Evolutionary conservation across 35 echinoderm and acorn worm genomes (phyloP).

Genomic region (Ophiothrix spiculata): DNA sequence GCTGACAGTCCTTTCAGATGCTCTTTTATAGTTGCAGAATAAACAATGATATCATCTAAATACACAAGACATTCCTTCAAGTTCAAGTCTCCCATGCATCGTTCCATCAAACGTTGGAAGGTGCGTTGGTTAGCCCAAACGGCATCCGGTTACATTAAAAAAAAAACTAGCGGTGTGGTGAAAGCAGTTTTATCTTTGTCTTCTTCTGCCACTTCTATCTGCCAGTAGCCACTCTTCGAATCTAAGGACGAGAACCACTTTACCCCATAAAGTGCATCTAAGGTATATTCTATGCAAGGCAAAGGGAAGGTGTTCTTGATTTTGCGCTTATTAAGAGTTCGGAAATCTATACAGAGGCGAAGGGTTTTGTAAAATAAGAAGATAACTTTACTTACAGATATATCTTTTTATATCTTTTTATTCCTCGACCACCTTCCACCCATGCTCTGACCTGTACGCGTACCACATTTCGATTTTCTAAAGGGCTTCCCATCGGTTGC

Average conservation of each 20-base stretch:
- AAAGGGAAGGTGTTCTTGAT: constrained; percentile 31
- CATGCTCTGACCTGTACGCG: too few relatives aligned
- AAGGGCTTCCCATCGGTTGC: too few relatives aligned
- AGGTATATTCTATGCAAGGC: constrained; percentile 26
- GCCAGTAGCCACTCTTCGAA: constrained; percentile 42
- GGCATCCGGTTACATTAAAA: constrained; percentile 53
- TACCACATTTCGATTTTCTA: too few relatives aligned
- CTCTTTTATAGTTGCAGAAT: constrained; percentile 50
- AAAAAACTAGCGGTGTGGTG: constrained; percentile 50
- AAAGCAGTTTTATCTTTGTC: constrained; percentile 59
- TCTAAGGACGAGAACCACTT: constrained; percentile 40
- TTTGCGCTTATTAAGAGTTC: constrained; percentile 31
- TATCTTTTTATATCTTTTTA: too few relatives aligned
- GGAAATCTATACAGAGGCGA: constrained; percentile 52
- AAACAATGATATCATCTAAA: constrained; percentile 63
- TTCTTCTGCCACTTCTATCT: constrained; percentile 40
- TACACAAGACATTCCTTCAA: constrained; percentile 42
- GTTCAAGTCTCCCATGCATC: constrained; percentile 53
- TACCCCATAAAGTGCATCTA: constrained; percentile 43
- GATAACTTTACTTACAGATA: too few relatives aligned
- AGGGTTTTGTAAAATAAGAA: background rate
- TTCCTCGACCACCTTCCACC: too few relatives aligned
- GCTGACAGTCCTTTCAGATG: constrained; percentile 44
- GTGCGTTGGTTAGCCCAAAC: constrained; percentile 52
- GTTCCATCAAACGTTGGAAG: constrained; percentile 50